These are phyloP conservation scores for Lydus trimaculatus DNA, from an alignment of 2,888 invertebrate genomes.

Conservation along the genomic window DNA sequence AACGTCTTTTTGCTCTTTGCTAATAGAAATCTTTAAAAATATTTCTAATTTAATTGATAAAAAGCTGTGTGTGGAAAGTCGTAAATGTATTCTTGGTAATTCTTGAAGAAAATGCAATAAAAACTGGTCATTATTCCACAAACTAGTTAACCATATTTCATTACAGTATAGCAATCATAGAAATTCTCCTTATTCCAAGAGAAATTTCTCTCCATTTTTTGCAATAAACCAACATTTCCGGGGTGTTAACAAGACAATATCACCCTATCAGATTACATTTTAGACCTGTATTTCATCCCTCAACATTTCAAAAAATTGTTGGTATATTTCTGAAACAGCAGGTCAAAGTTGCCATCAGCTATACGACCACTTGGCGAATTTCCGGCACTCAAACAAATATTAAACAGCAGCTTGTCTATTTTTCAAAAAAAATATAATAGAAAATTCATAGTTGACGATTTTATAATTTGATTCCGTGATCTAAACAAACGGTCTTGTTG, in stretches of 20 bases:
- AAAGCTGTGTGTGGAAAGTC: no score
- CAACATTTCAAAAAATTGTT: background rate
- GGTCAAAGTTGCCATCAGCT: conserved; percentile 15
- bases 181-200: background rate
- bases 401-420: background rate
- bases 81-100: no score
- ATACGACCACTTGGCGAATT: background rate
- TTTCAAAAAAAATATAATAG: no score
- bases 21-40: background rate
- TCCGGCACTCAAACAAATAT: background rate
- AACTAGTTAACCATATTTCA: no score
- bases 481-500: background rate
- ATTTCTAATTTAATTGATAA: background rate
- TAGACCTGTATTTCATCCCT: background rate
- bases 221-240: background rate
- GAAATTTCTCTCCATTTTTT: no score
- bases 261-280: background rate
- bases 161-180: no score
- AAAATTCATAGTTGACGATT: background rate
- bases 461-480: background rate
- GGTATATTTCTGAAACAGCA: conserved; percentile 6
- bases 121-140: no score
- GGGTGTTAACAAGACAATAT: background rate
- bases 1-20: no score
- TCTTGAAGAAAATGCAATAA: no score